Evolutionary conservation across 2,113 vertebrate genomes (phyloP).

Genomic region (Craseonycteris thonglongyai): DNA sequence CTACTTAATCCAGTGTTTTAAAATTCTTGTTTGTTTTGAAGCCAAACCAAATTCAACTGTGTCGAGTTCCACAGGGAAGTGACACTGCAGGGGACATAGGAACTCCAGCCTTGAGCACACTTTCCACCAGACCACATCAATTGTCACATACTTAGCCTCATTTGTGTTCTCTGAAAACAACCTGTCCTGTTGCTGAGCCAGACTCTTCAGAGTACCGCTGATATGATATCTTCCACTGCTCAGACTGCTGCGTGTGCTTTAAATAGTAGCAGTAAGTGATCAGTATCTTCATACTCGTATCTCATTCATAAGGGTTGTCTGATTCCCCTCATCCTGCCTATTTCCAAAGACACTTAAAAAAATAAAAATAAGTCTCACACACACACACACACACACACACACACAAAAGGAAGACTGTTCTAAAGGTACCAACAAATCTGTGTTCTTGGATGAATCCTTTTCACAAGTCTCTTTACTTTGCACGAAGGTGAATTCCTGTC

Average conservation of each 20-base stretch:
- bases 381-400: too few relatives aligned
- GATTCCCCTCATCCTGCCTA: neutral
- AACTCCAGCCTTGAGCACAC: neutral
- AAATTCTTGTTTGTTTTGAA: neutral
- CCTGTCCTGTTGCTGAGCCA: neutral
- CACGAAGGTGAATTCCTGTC: neutral
- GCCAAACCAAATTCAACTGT: neutral
- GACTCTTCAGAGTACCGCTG: neutral
- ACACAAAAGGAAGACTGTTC: neutral
- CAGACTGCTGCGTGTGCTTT: neutral
- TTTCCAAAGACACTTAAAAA: neutral
- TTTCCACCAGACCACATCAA: neutral
- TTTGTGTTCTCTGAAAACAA: neutral
- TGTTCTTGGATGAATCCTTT: neutral
- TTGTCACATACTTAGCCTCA: slow-evolving; percentile 1
- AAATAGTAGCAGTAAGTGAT: neutral
- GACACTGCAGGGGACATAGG: neutral
- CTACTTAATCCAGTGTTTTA: neutral
- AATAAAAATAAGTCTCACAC: too few relatives aligned
- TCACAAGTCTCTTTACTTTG: neutral
- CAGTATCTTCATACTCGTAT: neutral
- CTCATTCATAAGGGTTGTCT: neutral
- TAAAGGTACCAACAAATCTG: neutral
- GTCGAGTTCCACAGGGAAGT: fast-evolving
- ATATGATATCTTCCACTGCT: neutral